Evolutionary conservation across 2,113 vertebrate genomes (phyloP), one percentile per base, ranked within the genome.

Genomic region (Chaetorhynchus papuensis): DNA sequence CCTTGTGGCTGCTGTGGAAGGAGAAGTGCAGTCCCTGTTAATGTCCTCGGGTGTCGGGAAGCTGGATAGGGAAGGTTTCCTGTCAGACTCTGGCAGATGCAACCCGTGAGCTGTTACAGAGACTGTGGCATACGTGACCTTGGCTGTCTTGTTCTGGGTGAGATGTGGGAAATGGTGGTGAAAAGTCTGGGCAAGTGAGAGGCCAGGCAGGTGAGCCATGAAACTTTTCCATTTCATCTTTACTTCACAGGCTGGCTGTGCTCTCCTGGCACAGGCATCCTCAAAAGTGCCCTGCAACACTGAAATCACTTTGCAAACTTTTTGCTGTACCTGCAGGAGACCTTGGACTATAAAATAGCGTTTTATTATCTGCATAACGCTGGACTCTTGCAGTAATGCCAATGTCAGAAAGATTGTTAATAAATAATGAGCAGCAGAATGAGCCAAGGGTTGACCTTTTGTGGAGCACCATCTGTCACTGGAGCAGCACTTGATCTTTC

Each of bases 361-460:
- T 96, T 98, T 96, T 94, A 96, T 98, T 95, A 95, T 96, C 96
- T 97, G 91, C 95, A 88, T 64, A 52, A 74, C 6, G 21, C 91
- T 10, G 97, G 97, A 97, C 95, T 93, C 89, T 85, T 88, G 97
- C 97, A 91, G 91, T 71, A 92, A 90, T 60, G 90, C 91, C 83
- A 90, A 9, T 76, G 92, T 97, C 94, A 96, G 33, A 12, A 84
- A 95, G 96, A 94, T 89, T 89, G 97, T 98, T 98, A 96, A 97
- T 98, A 98, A 98, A 97, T 97, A 97, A 97, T 96, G 95, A 97
- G 92, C 76, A 96, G 92, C 95, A 95, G 90, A 86, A 88, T 39
- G 96, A 96, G 97, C 96, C 88, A 90, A 94, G 85, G 93, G 94
- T 71, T 97, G 98, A 97, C 98, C 98, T 97, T 98, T 97, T 52